Percentiles rank a stretch among this genome's conserved stretches.
phyloP scores from a whole-genome alignment of 1,140 invertebrate species.

The Drosophila navojoa region DNA sequence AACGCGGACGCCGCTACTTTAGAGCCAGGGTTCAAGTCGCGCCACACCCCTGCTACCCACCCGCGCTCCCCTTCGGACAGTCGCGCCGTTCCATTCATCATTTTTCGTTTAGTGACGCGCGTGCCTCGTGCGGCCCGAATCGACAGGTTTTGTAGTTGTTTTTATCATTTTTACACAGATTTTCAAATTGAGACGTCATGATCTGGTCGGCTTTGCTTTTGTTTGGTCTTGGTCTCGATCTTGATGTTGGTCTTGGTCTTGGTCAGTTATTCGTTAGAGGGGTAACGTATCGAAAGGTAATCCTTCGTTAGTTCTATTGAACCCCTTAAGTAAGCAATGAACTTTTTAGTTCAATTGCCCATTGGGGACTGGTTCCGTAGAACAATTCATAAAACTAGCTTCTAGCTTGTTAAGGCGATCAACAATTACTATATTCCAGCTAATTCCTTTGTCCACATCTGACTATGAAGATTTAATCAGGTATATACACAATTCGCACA shows the following conservation, averaged over 20 bases:
- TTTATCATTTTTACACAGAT: constrained; percentile 66
- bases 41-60: constrained; percentile 19
- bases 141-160: constrained; percentile 19
- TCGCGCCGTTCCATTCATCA: constrained; percentile 72
- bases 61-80: not conserved
- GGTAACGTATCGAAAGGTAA: too few relatives aligned
- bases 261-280: not conserved
- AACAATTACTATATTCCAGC: too few relatives aligned
- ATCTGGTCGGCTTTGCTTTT: constrained; percentile 33
- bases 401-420: too few relatives aligned
- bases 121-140: constrained; percentile 76
- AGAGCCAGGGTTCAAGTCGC: constrained; percentile 38
- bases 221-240: constrained; percentile 5
- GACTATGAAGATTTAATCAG: too few relatives aligned
- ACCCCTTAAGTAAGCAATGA: too few relatives aligned
- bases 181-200: constrained; percentile 77
- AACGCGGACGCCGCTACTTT: constrained; percentile 45
- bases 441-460: too few relatives aligned
- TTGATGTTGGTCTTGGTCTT: constrained; percentile 9
- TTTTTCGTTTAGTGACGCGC: constrained; percentile 78
- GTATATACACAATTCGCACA: too few relatives aligned
- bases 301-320: too few relatives aligned
- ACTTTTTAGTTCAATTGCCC: too few relatives aligned
- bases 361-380: too few relatives aligned
- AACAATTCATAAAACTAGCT: too few relatives aligned